Percentiles rank a stretch among this genome's conserved stretches.
phyloP scores from a whole-genome alignment of 2,888 invertebrate genomes.

The Mythimna ferrago region DNA sequence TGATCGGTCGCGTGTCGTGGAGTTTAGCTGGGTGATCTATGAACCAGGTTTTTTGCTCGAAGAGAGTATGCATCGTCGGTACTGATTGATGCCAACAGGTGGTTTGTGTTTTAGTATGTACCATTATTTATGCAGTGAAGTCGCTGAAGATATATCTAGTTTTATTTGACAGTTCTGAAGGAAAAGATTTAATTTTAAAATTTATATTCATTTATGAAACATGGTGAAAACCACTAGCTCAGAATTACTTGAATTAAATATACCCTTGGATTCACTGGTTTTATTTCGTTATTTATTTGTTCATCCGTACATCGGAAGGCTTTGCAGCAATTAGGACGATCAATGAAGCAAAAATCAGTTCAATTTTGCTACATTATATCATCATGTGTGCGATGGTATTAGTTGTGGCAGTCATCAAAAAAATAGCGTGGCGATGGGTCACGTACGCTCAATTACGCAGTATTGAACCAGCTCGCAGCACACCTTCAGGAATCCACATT shows the following conservation, averaged over 20 bases:
- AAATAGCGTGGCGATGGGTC: no score
- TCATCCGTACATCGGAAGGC: no score
- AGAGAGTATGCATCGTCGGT: slow-evolving; percentile 25
- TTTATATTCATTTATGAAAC: neutral
- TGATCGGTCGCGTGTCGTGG: slow-evolving; percentile 24
- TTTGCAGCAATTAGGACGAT: no score
- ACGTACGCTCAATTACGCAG: no score
- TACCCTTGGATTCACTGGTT: neutral
- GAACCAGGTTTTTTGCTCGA: slow-evolving; percentile 31
- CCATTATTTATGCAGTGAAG: slow-evolving; percentile 25
- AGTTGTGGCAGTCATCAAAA: no score
- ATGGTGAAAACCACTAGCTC: neutral
- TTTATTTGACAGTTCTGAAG: slow-evolving; percentile 4
- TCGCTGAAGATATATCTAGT: slow-evolving; percentile 9
- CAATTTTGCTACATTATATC: no score
- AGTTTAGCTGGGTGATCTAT: slow-evolving; percentile 27
- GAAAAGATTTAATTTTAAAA: neutral
- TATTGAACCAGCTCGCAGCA: no score
- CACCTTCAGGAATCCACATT: no score
- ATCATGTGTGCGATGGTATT: no score
- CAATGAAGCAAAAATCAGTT: no score
- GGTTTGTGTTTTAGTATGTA: neutral
- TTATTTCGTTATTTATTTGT: no score
- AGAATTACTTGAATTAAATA: no score
- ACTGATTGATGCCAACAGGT: slow-evolving; percentile 41